A percentile compares a stretch with the other conserved stretches of the same genome.
Evolutionary conservation across 2,797 vertebrate species (phyloP).

Genomic region (Gorsachius magnificus): DNA sequence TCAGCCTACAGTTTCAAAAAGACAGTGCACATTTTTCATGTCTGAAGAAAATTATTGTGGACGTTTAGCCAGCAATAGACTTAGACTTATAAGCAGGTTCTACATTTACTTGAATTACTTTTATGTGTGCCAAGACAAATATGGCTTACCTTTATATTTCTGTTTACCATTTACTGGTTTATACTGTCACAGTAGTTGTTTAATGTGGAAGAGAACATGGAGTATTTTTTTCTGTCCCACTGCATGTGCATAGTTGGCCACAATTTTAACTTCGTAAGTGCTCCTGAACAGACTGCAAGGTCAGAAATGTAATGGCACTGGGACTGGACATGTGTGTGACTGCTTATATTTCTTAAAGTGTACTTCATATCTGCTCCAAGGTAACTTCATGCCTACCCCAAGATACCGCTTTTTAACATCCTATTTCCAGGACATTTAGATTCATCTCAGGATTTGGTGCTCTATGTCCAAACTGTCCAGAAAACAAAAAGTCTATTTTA

Average conservation of each 20-base stretch:
- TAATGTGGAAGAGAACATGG: neutral
- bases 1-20: constrained; percentile 31
- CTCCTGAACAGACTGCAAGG: neutral
- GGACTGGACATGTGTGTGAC: fast-evolving
- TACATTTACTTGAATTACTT: constrained; percentile 41
- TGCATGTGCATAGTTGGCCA: neutral
- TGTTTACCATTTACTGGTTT: constrained; percentile 20
- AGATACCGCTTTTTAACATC: neutral
- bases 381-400: neutral
- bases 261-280: neutral
- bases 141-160: constrained; percentile 12
- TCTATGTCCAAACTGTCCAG: neutral
- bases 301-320: neutral
- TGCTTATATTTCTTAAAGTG: neutral
- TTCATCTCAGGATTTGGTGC: neutral
- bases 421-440: neutral
- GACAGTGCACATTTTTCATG: constrained; percentile 7
- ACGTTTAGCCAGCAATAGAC: constrained; percentile 32
- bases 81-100: constrained; percentile 5
- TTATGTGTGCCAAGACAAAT: constrained; percentile 8
- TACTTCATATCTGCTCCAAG: neutral
- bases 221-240: neutral
- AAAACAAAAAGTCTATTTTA: neutral
- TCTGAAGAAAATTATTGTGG: constrained; percentile 44
- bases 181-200: neutral